Evolutionary conservation across 1,140 invertebrate genomes (phyloP).

Genomic region (Diorhabda carinulata): DNA sequence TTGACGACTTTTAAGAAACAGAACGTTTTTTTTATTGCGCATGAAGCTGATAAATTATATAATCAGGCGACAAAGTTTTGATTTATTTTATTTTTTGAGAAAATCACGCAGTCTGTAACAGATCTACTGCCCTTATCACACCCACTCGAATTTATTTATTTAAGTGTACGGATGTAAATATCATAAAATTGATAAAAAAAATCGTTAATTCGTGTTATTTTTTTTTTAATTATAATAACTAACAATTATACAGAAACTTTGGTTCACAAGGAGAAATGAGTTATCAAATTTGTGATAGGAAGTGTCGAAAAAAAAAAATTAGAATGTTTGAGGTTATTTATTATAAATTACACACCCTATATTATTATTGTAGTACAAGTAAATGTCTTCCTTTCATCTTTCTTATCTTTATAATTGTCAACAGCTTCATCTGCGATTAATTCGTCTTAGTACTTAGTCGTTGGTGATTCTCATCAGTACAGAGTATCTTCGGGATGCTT

Average conservation of each 20-base stretch:
- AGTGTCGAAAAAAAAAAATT: background rate
- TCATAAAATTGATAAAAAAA: slow-evolving; percentile 18
- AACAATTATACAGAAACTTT: background rate
- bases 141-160: slow-evolving; percentile 9
- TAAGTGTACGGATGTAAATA: slow-evolving; percentile 19
- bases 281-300: background rate
- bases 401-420: too few relatives aligned
- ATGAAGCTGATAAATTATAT: too few relatives aligned
- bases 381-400: too few relatives aligned
- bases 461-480: too few relatives aligned
- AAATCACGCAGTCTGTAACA: background rate
- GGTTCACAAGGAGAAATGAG: background rate
- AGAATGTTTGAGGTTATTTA: background rate
- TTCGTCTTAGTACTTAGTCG: too few relatives aligned
- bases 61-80: too few relatives aligned
- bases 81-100: background rate
- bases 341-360: too few relatives aligned
- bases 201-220: slow-evolving; percentile 10
- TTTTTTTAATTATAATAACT: slow-evolving; percentile 12
- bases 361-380: too few relatives aligned
- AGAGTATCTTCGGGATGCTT: too few relatives aligned
- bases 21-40: too few relatives aligned
- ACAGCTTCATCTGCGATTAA: too few relatives aligned
- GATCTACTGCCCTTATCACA: slow-evolving; percentile 13
- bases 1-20: too few relatives aligned